Evolutionary conservation across 2,888 invertebrate species (phyloP).

Genomic region (Linnaemya tessellans): DNA sequence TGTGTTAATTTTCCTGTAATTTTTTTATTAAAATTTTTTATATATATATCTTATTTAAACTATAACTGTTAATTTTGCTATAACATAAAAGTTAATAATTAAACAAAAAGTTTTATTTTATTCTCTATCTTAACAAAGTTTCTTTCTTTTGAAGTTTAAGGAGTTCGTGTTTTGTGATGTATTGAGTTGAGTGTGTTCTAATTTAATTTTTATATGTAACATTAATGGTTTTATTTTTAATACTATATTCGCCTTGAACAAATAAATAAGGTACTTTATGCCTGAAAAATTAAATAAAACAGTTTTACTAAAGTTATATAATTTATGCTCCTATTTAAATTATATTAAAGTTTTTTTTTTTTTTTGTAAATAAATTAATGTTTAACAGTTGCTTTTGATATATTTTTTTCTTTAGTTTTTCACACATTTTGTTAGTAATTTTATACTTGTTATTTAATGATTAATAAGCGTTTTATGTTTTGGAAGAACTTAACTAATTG

Average conservation of each 20-base stretch:
- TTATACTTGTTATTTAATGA: constrained; percentile 43
- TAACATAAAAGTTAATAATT: neutral
- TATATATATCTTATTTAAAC: too few relatives aligned
- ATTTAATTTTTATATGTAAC: too few relatives aligned
- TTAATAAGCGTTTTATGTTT: constrained; percentile 69
- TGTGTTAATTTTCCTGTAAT: neutral
- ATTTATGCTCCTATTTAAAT: neutral
- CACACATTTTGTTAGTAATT: neutral
- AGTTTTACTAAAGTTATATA: neutral
- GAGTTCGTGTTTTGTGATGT: neutral
- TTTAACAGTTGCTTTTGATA: neutral
- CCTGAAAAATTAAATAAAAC: neutral
- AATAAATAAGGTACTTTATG: constrained; percentile 52
- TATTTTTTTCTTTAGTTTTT: neutral
- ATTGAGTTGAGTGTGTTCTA: neutral
- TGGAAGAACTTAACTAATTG: constrained; percentile 69
- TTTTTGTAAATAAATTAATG: neutral
- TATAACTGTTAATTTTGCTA: too few relatives aligned
- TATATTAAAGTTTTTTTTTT: neutral
- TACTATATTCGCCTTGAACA: constrained; percentile 10
- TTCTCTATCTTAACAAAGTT: constrained; percentile 25
- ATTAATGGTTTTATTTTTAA: constrained; percentile 29
- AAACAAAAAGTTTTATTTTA: neutral
- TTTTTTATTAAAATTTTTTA: constrained; percentile 4
- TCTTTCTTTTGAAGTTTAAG: neutral